These are phyloP conservation scores for Chromobotia macracanthus DNA, from an alignment of 2,797 vertebrate genomes.

Conservation along the genomic window DNA sequence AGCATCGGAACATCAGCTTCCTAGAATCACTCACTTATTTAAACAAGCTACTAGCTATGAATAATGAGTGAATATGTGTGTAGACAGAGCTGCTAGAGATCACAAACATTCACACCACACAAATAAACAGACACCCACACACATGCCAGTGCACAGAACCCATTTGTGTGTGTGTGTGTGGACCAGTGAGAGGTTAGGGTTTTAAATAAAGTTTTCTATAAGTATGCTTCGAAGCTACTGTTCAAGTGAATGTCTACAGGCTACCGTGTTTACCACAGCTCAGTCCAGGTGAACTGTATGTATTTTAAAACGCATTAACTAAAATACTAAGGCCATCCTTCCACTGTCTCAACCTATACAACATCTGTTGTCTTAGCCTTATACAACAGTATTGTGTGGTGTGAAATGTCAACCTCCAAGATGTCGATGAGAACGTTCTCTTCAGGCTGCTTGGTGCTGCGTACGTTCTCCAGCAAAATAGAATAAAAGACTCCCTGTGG, in stretches of 20 bases:
- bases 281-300: background rate
- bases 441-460: conserved; percentile 92
- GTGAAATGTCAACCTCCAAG: conserved; percentile 82
- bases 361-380: too few species aligned
- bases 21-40: conserved; percentile 29
- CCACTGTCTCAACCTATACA: background rate
- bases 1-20: conserved; percentile 8
- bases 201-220: background rate
- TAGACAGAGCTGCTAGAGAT: conserved; percentile 4
- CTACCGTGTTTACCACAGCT: background rate
- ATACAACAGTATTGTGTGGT: background rate
- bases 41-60: conserved; percentile 5
- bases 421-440: conserved; percentile 91
- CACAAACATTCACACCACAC: background rate
- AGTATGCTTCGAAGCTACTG: background rate
- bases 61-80: conserved; percentile 5
- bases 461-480: conserved; percentile 87
- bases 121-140: conserved; percentile 13
- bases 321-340: conserved; percentile 16
- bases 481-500: conserved; percentile 86
- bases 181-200: background rate
- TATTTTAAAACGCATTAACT: background rate
- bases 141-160: background rate
- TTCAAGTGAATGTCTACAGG: background rate
- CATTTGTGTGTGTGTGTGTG: background rate